These are phyloP conservation scores for Dryobotodes eremita DNA, from an alignment of 2,888 invertebrate species.

Conservation along the genomic window DNA sequence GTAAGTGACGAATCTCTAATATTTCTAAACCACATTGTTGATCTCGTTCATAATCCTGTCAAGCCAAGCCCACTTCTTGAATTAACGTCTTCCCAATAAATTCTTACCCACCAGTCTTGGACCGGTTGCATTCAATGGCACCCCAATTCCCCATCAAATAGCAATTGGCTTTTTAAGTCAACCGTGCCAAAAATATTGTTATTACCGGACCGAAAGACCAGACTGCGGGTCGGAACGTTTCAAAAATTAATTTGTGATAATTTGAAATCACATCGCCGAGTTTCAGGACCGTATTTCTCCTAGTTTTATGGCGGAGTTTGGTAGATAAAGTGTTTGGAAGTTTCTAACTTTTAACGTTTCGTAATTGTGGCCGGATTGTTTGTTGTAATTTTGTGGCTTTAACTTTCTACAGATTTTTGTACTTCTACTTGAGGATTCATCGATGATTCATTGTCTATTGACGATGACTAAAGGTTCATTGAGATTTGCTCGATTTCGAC, in stretches of 20 bases:
- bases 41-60: too few species aligned
- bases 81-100: constrained; percentile 13
- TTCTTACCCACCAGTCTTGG: not conserved
- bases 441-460: not conserved
- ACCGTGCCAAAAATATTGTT: constrained; percentile 51
- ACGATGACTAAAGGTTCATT: too few species aligned
- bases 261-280: constrained; percentile 32
- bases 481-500: too few species aligned
- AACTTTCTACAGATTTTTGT: not conserved
- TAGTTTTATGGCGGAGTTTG: constrained; percentile 20
- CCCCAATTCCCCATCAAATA: constrained; percentile 23
- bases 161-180: constrained; percentile 47
- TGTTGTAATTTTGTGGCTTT: not conserved
- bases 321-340: constrained; percentile 11
- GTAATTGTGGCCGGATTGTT: not conserved
- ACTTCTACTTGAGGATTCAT: too few species aligned
- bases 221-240: not conserved
- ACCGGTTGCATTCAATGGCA: constrained; percentile 35
- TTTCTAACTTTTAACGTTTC: constrained; percentile 16
- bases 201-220: constrained; percentile 22
- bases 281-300: constrained; percentile 24
- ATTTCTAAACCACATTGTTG: too few species aligned
- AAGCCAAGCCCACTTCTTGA: not conserved
- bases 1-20: too few species aligned
- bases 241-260: constrained; percentile 37